These are phyloP conservation scores for Asbolus verrucosus DNA, from an alignment of 1,140 invertebrate species.

Conservation along the genomic window DNA sequence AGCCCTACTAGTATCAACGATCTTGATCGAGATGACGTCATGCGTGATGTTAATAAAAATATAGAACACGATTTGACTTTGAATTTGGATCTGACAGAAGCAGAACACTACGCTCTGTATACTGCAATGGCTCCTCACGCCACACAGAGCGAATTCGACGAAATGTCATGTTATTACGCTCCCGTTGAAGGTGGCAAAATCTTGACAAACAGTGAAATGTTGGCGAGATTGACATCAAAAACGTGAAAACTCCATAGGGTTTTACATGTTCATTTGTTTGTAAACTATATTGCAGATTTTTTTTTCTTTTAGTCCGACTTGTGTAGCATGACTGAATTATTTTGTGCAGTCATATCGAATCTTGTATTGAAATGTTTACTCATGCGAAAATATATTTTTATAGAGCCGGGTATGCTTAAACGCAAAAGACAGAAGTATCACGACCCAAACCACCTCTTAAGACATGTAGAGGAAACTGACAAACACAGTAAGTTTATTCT, in stretches of 20 bases:
- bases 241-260: constrained; percentile 52
- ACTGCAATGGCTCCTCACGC: constrained; percentile 86
- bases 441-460: constrained; percentile 68
- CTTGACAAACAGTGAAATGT: constrained; percentile 61
- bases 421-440: constrained; percentile 73
- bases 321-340: constrained; percentile 30
- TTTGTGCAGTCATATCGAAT: constrained; percentile 49
- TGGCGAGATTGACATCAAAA: constrained; percentile 52
- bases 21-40: background rate
- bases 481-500: constrained; percentile 71
- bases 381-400: constrained; percentile 60
- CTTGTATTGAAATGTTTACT: constrained; percentile 62
- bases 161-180: constrained; percentile 87
- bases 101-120: constrained; percentile 88
- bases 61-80: constrained; percentile 55
- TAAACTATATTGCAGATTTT: background rate
- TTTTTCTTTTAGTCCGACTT: background rate
- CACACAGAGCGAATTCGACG: constrained; percentile 87
- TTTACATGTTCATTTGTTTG: too few relatives aligned
- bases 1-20: constrained; percentile 29
- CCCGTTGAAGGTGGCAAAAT: constrained; percentile 82
- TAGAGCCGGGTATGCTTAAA: constrained; percentile 68
- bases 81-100: constrained; percentile 79
- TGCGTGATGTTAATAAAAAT: too few relatives aligned
- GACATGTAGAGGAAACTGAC: constrained; percentile 68